A percentile compares a stretch with the other conserved stretches of the same genome.
These are phyloP conservation scores for Lottia gigantea DNA, from an alignment of 2,888 invertebrate genomes.

Conservation along the genomic window DNA sequence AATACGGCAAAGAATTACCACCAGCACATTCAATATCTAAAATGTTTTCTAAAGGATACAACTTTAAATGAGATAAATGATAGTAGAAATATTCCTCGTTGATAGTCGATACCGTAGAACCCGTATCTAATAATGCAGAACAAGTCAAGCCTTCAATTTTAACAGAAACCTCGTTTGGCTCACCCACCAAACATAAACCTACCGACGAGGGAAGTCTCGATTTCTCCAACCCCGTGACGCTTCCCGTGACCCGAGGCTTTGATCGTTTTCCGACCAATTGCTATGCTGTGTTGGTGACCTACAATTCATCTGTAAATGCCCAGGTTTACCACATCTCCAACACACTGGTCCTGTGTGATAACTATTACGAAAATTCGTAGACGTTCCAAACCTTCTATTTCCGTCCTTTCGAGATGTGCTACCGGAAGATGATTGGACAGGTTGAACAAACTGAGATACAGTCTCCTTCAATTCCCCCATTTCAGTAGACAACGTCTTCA, in stretches of 20 bases:
- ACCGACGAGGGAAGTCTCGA: neutral
- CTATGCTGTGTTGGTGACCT: neutral
- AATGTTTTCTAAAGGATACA: neutral
- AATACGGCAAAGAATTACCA: neutral
- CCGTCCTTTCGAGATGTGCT: too few relatives aligned
- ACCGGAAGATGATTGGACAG: too few relatives aligned
- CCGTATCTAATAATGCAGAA: slow-evolving; percentile 1
- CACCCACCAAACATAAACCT: neutral
- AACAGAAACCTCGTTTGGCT: neutral
- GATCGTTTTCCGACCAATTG: neutral
- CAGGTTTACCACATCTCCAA: neutral
- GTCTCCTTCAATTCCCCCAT: neutral
- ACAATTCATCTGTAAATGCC: neutral
- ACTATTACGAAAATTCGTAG: neutral
- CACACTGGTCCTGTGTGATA: neutral
- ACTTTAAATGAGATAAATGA: neutral
- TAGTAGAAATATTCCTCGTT: neutral
- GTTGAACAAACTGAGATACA: neutral
- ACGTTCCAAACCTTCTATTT: neutral
- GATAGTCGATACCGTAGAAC: neutral
- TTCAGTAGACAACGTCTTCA: neutral
- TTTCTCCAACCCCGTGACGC: neutral
- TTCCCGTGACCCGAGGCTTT: neutral
- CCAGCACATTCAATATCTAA: neutral
- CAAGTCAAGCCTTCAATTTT: neutral